A percentile compares a stretch with the other conserved stretches of the same genome.
phyloP scores from a whole-genome alignment of 2,888 invertebrate genomes.

The Idaea aversata region DNA sequence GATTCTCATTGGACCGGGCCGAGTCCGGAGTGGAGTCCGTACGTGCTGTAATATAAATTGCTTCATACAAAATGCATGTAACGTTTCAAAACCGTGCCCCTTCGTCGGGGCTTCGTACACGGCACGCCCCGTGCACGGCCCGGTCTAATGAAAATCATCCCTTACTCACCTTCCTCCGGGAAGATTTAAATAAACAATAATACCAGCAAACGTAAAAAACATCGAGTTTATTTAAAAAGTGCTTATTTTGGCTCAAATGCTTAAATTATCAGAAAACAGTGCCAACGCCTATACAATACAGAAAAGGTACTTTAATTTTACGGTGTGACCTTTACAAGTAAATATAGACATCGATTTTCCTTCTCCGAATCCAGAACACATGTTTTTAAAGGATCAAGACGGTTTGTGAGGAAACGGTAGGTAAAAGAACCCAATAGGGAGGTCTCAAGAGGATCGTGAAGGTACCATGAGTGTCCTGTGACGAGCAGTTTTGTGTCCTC shows the following conservation, averaged over 20 bases:
- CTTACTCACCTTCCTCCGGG: background rate
- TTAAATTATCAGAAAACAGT: background rate
- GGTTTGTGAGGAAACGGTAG: conserved; percentile 35
- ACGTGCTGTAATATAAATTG: too few relatives aligned
- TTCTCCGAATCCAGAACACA: conserved; percentile 12
- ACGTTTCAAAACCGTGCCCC: background rate
- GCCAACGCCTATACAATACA: background rate
- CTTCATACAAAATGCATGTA: too few relatives aligned
- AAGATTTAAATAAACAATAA: background rate
- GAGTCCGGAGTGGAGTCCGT: too few relatives aligned
- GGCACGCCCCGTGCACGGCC: background rate
- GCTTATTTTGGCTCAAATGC: background rate
- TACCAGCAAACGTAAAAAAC: background rate
- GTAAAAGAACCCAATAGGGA: conserved; percentile 49
- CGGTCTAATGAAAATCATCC: background rate
- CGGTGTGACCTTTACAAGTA: conserved; percentile 9
- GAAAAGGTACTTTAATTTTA: conserved; percentile 4
- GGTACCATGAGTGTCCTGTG: conserved; percentile 54
- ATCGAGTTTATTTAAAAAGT: background rate
- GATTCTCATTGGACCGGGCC: too few relatives aligned
- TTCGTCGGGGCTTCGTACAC: too few relatives aligned
- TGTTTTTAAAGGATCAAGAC: conserved; percentile 49
- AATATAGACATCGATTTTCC: conserved; percentile 7
- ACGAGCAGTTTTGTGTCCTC: conserved; percentile 57
- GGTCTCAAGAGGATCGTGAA: conserved; percentile 50